Conservation (phyloP, 2,888 invertebrate species). For the Taphrorychus bicolor region DNA sequence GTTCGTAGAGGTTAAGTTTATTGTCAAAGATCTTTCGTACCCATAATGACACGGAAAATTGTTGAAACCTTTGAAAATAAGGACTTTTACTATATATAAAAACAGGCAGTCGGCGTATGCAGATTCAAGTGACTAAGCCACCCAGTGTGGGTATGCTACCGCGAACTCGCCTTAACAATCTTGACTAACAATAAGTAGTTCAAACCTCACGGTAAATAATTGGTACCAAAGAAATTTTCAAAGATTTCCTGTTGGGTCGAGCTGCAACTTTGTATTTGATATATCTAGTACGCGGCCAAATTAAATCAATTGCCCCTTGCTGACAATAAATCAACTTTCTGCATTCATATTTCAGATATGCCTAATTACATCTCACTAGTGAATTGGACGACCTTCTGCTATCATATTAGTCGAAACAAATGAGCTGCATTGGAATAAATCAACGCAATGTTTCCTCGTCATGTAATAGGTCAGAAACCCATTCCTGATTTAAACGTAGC, state of each 20-base stretch:
- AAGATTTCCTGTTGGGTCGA: neutral
- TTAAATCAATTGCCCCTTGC: neutral
- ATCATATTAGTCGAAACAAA: conserved; percentile 27
- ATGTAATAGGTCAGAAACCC: too few relatives aligned
- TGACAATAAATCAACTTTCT: conserved; percentile 21
- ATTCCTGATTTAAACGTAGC: too few relatives aligned
- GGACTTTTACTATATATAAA: neutral
- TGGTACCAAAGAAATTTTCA: neutral
- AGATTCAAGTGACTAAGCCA: neutral
- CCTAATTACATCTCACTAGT: conserved; percentile 19
- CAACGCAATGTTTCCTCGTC: conserved; percentile 4
- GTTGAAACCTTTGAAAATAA: neutral
- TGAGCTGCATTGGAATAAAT: conserved; percentile 21
- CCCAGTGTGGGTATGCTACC: conserved; percentile 3
- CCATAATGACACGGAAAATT: neutral
- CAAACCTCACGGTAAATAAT: neutral
- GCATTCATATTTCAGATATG: conserved; percentile 13
- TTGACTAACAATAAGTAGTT: conserved; percentile 14
- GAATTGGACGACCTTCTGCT: conserved; percentile 23
- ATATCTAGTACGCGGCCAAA: neutral
- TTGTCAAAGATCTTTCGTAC: conserved; percentile 2
- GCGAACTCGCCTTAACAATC: neutral
- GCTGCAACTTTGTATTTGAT: neutral
- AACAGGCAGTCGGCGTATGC: conserved; percentile 3
- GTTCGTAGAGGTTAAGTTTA: conserved; percentile 23